Evolutionary conservation across 2,888 invertebrate genomes (phyloP).

Genomic region (Leptinotarsa rubiginosa): DNA sequence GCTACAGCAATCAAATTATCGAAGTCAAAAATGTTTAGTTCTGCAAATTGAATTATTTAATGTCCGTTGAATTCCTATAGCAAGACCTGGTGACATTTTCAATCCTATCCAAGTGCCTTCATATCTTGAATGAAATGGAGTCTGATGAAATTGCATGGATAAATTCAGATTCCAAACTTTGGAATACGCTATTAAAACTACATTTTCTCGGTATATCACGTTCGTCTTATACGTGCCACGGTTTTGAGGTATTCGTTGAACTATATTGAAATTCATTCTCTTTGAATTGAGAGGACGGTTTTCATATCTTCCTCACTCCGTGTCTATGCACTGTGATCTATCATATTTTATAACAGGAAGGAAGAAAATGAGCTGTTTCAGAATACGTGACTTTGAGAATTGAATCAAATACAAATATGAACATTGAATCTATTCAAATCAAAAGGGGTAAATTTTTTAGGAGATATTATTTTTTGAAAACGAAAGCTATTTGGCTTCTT

Average conservation of each 20-base stretch:
- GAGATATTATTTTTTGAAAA: too few species aligned
- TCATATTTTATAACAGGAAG: too few species aligned
- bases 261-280: neutral
- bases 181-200: neutral
- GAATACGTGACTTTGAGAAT: neutral
- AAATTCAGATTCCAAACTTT: neutral
- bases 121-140: neutral
- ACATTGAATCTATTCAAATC: too few species aligned
- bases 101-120: neutral
- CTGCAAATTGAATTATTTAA: too few species aligned
- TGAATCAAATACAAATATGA: too few species aligned
- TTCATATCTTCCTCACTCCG: neutral
- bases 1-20: too few species aligned
- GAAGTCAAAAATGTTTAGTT: too few species aligned
- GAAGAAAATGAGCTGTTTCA: too few species aligned
- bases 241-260: neutral
- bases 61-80: too few species aligned
- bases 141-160: neutral
- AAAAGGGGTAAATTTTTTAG: too few species aligned
- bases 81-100: neutral
- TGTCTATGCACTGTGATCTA: neutral
- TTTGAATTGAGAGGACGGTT: neutral
- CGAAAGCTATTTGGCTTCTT: accelerated
- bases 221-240: neutral
- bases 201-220: neutral